Evolutionary conservation across 2,113 vertebrate genomes (phyloP).

Genomic region (Miniopterus natalensis): DNA sequence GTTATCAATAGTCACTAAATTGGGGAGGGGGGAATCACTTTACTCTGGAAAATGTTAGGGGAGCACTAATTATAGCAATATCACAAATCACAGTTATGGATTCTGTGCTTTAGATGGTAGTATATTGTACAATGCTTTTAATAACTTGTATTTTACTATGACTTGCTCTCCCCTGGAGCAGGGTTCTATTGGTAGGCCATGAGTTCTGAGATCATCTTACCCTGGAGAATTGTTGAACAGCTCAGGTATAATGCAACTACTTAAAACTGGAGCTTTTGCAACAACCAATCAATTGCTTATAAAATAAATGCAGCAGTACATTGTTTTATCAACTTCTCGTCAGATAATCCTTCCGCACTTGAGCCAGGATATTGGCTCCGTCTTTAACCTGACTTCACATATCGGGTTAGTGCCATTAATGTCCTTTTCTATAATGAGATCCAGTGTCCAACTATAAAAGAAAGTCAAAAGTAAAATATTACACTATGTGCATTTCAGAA

Average conservation of each 20-base stretch:
- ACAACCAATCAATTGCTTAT: neutral
- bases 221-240: neutral
- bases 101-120: neutral
- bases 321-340: neutral
- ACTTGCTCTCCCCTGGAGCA: neutral
- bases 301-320: conserved; percentile 19
- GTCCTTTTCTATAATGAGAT: conserved; percentile 40
- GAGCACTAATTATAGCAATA: neutral
- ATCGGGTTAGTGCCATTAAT: neutral
- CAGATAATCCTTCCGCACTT: neutral
- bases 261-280: neutral
- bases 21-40: neutral
- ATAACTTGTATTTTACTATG: neutral
- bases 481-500: neutral
- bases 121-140: neutral
- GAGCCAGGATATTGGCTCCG: neutral
- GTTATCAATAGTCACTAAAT: conserved; percentile 12
- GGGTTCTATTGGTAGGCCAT: neutral
- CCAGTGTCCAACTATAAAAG: conserved; percentile 43
- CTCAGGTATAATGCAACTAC: neutral
- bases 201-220: neutral
- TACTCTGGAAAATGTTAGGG: neutral
- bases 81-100: conserved; percentile 22
- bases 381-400: neutral
- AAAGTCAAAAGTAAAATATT: conserved; percentile 62